Evolutionary conservation across 1,140 invertebrate genomes (phyloP).

Genomic region (Glossosoma conforme): DNA sequence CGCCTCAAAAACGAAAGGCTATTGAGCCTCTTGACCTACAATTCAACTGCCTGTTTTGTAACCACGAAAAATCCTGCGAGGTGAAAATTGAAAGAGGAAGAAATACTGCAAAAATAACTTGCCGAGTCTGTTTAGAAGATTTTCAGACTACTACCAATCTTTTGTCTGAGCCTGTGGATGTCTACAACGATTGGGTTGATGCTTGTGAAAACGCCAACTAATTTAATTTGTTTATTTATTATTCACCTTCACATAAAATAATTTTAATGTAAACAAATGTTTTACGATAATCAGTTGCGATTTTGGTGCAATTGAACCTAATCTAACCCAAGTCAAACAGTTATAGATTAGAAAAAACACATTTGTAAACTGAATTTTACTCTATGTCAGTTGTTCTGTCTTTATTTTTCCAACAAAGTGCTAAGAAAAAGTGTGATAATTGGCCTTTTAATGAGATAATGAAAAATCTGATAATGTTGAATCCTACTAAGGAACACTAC

Average conservation of each 20-base stretch:
- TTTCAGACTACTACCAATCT: slow-evolving; percentile 96
- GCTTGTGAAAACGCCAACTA: slow-evolving; percentile 92
- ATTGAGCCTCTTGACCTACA: slow-evolving; percentile 91
- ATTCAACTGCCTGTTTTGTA: slow-evolving; percentile 99
- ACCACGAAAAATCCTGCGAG: slow-evolving; percentile 99
- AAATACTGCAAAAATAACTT: slow-evolving; percentile 90
- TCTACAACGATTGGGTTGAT: slow-evolving; percentile 99
- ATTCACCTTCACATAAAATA: not conserved
- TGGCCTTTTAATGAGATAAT: too few species aligned
- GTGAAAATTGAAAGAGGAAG: slow-evolving; percentile 96
- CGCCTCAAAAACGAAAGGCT: slow-evolving; percentile 89
- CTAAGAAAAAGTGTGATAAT: too few species aligned
- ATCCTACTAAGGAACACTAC: too few species aligned
- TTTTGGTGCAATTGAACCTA: too few species aligned
- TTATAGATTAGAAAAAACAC: too few species aligned
- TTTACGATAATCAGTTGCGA: slow-evolving; percentile 1
- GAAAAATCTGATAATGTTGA: too few species aligned
- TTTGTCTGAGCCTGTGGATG: slow-evolving; percentile 95
- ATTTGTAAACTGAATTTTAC: too few species aligned
- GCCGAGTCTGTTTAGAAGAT: slow-evolving; percentile 92
- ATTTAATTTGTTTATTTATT: slow-evolving; percentile 29
- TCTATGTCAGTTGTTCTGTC: too few species aligned
- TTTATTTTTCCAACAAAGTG: too few species aligned
- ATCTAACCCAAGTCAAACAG: too few species aligned
- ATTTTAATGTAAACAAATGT: not conserved